A percentile compares a stretch with the other conserved stretches of the same genome.
Conservation (phyloP, 2,113 vertebrate genomes). For the Lynx canadensis region DNA sequence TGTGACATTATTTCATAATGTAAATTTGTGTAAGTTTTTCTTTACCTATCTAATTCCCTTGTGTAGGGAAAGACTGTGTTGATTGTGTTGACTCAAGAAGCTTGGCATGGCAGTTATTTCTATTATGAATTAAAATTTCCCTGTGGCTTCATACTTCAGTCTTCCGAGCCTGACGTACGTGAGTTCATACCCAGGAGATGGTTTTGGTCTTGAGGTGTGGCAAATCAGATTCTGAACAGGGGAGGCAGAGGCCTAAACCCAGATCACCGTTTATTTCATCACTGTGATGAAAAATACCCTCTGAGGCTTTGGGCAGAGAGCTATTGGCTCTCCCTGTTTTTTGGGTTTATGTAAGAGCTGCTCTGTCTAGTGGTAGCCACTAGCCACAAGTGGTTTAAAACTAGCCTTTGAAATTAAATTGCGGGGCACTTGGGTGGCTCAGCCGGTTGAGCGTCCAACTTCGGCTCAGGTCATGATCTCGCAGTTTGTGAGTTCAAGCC, state of each 20-base stretch:
- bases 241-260: not conserved
- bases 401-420: not conserved
- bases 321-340: not conserved
- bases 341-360: not conserved
- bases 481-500: too few relatives aligned
- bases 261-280: too few relatives aligned
- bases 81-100: not conserved
- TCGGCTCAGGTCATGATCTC: too few relatives aligned
- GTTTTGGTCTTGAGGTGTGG: not conserved
- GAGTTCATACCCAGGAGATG: not conserved
- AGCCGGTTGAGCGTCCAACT: too few relatives aligned
- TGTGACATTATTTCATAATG: not conserved
- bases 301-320: not conserved
- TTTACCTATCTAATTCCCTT: not conserved
- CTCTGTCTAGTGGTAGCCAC: not conserved
- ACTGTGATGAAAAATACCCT: accelerated
- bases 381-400: not conserved
- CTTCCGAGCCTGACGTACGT: not conserved
- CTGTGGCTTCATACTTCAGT: not conserved
- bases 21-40: not conserved
- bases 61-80: not conserved
- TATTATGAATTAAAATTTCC: not conserved
- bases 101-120: not conserved
- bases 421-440: too few relatives aligned
- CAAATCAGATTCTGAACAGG: not conserved